Percentiles rank a stretch among this genome's conserved stretches.
Evolutionary conservation across 2,113 vertebrate species (phyloP).

Genomic region (Xiphias gladius): DNA sequence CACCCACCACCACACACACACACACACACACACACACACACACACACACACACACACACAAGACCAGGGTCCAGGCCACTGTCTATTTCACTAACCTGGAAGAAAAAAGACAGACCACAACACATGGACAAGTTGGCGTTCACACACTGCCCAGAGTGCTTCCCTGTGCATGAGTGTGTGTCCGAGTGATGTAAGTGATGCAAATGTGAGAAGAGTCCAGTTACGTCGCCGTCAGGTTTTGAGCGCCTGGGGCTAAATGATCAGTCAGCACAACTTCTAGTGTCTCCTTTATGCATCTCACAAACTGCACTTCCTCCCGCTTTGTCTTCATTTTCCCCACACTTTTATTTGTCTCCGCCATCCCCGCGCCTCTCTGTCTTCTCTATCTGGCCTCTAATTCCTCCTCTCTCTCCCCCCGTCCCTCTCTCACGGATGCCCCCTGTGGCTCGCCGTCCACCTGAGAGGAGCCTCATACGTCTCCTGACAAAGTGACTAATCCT

Average conservation of each 20-base stretch:
- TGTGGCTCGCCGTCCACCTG: slow-evolving; percentile 75
- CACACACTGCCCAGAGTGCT: slow-evolving; percentile 47
- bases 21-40: slow-evolving; percentile 27
- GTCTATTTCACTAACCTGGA: slow-evolving; percentile 66
- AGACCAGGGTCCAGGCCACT: slow-evolving; percentile 62
- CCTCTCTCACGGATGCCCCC: slow-evolving; percentile 57
- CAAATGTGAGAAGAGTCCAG: slow-evolving; percentile 35
- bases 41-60: slow-evolving; percentile 21
- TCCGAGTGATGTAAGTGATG: slow-evolving; percentile 39
- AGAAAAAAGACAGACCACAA: slow-evolving; percentile 58
- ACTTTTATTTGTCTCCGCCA: slow-evolving; percentile 17
- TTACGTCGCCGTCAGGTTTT: slow-evolving; percentile 12
- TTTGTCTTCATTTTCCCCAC: slow-evolving; percentile 64
- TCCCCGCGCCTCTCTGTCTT: slow-evolving; percentile 39
- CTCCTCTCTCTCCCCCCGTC: slow-evolving; percentile 22
- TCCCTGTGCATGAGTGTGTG: slow-evolving; percentile 25
- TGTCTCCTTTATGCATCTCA: not conserved
- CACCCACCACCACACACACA: not conserved
- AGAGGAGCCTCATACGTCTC: slow-evolving; percentile 76
- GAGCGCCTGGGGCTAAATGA: slow-evolving; percentile 36
- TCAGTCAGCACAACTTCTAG: slow-evolving; percentile 19
- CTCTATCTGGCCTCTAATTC: slow-evolving; percentile 52
- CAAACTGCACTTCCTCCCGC: slow-evolving; percentile 20
- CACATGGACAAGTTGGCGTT: slow-evolving; percentile 66
- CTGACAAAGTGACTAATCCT: slow-evolving; percentile 85